Evolutionary conservation across 2,888 invertebrate genomes (phyloP).

Genomic region (Hyalella azteca): DNA sequence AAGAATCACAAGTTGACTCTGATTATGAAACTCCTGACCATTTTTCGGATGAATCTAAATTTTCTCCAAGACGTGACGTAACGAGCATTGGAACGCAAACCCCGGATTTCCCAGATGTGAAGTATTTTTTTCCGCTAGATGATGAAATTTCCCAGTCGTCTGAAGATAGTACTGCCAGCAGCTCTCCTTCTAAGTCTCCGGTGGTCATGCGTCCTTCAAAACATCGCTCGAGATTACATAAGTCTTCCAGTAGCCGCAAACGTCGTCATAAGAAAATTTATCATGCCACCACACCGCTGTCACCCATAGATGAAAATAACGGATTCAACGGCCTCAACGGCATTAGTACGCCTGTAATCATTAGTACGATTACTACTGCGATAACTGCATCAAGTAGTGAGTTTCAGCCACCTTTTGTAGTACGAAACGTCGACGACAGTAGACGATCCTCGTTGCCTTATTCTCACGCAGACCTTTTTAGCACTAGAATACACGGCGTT

Average conservation of each 20-base stretch:
- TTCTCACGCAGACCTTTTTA: background rate
- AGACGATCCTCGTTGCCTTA: background rate
- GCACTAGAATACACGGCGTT: background rate
- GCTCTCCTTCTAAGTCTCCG: background rate
- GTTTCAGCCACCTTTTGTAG: background rate
- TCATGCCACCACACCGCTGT: constrained; percentile 8
- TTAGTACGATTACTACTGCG: constrained; percentile 31
- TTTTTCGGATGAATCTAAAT: constrained; percentile 33
- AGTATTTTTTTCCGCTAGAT: background rate
- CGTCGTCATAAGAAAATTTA: background rate
- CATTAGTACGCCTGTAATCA: constrained; percentile 21
- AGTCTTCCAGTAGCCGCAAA: background rate
- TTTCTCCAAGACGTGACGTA: constrained; percentile 8
- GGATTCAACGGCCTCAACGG: background rate
- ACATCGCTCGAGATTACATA: background rate
- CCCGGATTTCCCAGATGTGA: background rate
- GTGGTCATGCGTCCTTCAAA: background rate
- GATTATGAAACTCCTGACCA: constrained; percentile 39
- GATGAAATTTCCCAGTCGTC: background rate
- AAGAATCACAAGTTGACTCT: constrained; percentile 30
- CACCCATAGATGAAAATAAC: constrained; percentile 39
- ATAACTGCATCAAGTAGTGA: constrained; percentile 24
- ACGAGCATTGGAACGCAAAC: constrained; percentile 31
- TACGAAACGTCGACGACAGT: constrained; percentile 1
- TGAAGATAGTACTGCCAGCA: constrained; percentile 20